These are phyloP conservation scores for Apis cerana DNA, from an alignment of 1,140 invertebrate genomes.

Conservation along the genomic window DNA sequence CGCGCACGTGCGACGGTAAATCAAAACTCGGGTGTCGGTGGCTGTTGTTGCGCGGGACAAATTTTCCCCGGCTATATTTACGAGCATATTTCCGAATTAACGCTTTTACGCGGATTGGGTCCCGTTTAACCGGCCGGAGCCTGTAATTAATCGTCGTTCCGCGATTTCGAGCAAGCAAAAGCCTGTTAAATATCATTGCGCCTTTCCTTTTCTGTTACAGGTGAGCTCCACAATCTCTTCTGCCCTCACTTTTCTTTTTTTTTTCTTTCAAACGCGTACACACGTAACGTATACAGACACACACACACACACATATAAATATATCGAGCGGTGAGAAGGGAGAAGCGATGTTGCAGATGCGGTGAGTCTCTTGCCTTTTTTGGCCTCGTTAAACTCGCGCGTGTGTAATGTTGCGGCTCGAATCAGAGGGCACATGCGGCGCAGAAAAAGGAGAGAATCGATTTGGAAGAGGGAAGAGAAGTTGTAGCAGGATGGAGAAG, in stretches of 20 bases:
- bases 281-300: too few relatives aligned
- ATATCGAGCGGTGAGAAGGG: neutral
- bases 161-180: neutral
- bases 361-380: conserved; percentile 47
- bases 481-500: neutral
- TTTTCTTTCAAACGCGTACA: neutral
- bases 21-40: conserved; percentile 38
- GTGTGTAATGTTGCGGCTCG: conserved; percentile 22
- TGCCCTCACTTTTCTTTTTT: neutral
- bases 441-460: conserved; percentile 8
- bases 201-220: conserved; percentile 65
- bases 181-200: conserved; percentile 5
- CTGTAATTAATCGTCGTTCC: conserved; percentile 18
- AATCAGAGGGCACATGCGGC: neutral
- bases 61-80: conserved; percentile 43
- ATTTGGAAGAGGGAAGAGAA: neutral
- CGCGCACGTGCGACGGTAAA: conserved; percentile 43
- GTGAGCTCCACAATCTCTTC: conserved; percentile 47
- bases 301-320: neutral
- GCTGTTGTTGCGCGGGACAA: conserved; percentile 33
- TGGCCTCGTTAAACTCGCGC: neutral
- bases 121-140: neutral
- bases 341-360: neutral
- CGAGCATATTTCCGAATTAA: conserved; percentile 50
- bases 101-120: conserved; percentile 36